Percentiles rank a stretch among this genome's conserved stretches.
These are phyloP conservation scores for Myathropa florea DNA, from an alignment of 2,888 invertebrate species.

Conservation along the genomic window DNA sequence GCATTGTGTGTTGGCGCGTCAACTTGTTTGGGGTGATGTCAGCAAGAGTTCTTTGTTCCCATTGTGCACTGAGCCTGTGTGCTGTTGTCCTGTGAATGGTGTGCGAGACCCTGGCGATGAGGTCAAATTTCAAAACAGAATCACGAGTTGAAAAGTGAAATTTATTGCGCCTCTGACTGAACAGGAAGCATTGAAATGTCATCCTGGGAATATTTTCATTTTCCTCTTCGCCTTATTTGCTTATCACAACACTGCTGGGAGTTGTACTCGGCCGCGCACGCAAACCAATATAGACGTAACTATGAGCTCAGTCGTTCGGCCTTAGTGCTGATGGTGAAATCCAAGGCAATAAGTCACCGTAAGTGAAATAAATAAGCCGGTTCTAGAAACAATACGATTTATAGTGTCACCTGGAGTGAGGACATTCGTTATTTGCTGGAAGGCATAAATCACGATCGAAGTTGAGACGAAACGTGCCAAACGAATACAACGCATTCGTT, in stretches of 20 bases:
- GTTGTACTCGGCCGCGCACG: background rate
- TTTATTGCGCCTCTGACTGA: conserved; percentile 71
- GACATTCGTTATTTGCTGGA: conserved; percentile 53
- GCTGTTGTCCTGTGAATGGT: background rate
- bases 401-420: conserved; percentile 69
- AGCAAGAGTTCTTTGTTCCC: conserved; percentile 61
- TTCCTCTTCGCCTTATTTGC: conserved; percentile 44
- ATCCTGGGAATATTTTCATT: conserved; percentile 47
- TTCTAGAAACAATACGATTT: conserved; percentile 59
- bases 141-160: conserved; percentile 63
- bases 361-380: conserved; percentile 69
- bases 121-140: conserved; percentile 66
- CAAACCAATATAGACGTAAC: background rate
- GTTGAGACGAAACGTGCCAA: conserved; percentile 19
- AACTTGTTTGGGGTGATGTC: conserved; percentile 54
- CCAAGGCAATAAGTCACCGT: conserved; percentile 58
- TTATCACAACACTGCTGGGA: conserved; percentile 36
- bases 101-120: conserved; percentile 15
- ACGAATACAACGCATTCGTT: conserved; percentile 47
- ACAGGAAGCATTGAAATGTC: conserved; percentile 35
- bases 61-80: conserved; percentile 45
- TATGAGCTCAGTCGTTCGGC: conserved; percentile 2
- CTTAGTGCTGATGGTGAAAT: conserved; percentile 22
- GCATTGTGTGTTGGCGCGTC: conserved; percentile 41
- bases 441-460: conserved; percentile 58